Evolutionary conservation across 2,113 vertebrate species (phyloP), one percentile per base, ranked within the genome.

Genomic region (Anolis sagrei): DNA sequence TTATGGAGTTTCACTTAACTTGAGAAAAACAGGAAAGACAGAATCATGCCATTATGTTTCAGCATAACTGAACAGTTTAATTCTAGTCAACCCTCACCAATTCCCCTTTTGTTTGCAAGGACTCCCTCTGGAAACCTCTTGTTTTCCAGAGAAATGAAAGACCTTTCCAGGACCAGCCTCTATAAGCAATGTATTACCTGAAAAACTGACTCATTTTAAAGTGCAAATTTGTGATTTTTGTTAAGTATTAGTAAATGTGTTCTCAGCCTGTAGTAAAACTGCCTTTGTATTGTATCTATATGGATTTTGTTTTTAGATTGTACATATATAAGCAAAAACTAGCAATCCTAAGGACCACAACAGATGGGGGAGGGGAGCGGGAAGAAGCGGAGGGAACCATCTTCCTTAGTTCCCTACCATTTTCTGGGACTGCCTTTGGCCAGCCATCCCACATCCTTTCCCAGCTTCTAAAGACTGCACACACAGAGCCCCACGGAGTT

Each of bases 111-210:
- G 92, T 91, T 92, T 32, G 34, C 89, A 18, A 93, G 92, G 84
- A 87, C 89, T 93, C 91, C 92, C 87, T 94, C 92, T 93, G 89
- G 93, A 93, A 94, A 92, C 84, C 91, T 92, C 94, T 93, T 95
- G 93, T 93, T 94, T 95, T 92, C 89, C 92, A 92, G 91, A 93
- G 93, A 89, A 93, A 85, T 75, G 91, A 94, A 93, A 91, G 83
- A 86, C 64, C 2, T 29, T 92, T 94, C 90, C 89, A 94, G 93
- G 90, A 88, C 93, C 73, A 90, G 86, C 44, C 85, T 94, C 91
- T 92, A 92, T 92, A 82, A 91, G 93, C 92, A 91, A 91, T 94
- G 94, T 93, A 91, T 91, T 93, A 91, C 92, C 92, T 93, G 91
- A 94, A 74, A 83, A 94, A 92, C 93, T 93, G 93, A 62, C 49